Base-by-base conservation (phyloP, 2,888 invertebrate species). In the Lampropteryx suffumata region DNA sequence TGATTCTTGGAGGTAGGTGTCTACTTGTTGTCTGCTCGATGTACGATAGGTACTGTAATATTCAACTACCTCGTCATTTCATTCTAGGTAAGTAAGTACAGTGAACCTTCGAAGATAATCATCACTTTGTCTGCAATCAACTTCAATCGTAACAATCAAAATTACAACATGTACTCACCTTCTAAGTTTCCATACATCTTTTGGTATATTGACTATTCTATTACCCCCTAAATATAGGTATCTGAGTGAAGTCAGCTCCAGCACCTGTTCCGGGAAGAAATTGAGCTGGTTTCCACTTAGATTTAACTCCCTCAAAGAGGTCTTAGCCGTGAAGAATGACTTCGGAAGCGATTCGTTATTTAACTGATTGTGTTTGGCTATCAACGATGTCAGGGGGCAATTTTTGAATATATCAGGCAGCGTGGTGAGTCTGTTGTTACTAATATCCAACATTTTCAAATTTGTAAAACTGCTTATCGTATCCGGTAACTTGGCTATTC, bases 141-240 rank as follows among this genome's bases (percentile, higher is more conserved):
- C n/a, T n/a, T n/a, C n/a, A n/a, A n/a, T n/a, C n/a, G 13, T 11
- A 29, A 29, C 17, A 33, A 14, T 14, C 7, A 35, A 24, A 24
- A 24, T 24, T 21, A 7, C 10, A 10, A 7, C 11, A 7, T 2
- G 11, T 35, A 32, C 12, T 10, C 60, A 90, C 91, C 86, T 82
- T 71, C 67, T 81, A 44, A 91, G 65, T 71, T 89, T 91, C 90
- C 90, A 88, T 65, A 99, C 94, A 70, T 96, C 95, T 77, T 94
- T 94, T 45, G 97, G 95, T 69, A 99, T 93, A 59, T 92, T 92
- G 48, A 91, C 86, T 69, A 99, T 95, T 61, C 92, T 92, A 86
- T 99, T 99, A 27, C 95, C 97, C 28, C 98, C 98, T 63, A 99
- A 87, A 82, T 98, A 98, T 21, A 99, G 92, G 77, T 95, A 96